phyloP scores from a whole-genome alignment of 2,113 vertebrate species.

The Pitta sordida region DNA sequence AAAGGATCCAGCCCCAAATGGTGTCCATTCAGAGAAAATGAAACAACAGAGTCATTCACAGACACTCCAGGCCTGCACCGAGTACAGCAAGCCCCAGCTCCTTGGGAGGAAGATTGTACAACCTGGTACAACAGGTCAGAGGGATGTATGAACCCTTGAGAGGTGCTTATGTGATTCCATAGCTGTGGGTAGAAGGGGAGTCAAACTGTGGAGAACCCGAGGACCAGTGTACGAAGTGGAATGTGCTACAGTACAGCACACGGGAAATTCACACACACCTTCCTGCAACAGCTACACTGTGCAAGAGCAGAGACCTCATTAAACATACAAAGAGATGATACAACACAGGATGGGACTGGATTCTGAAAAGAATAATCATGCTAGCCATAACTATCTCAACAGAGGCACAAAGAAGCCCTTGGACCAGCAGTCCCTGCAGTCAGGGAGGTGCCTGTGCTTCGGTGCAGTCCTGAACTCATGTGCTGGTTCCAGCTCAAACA shows the following conservation, averaged over 20 bases:
- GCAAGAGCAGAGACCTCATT: neutral
- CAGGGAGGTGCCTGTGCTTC: neutral
- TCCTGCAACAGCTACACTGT: neutral
- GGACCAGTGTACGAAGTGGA: neutral
- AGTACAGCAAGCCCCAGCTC: neutral
- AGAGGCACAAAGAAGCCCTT: neutral
- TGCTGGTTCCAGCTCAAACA: neutral
- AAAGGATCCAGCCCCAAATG: slow-evolving; percentile 28
- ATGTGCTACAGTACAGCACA: rapidly evolving
- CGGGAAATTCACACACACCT: too few relatives aligned
- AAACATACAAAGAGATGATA: neutral
- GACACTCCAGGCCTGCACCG: neutral
- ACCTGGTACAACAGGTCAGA: rapidly evolving
- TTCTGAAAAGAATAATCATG: too few relatives aligned
- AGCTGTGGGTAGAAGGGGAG: neutral
- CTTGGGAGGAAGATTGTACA: neutral
- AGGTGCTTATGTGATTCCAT: rapidly evolving
- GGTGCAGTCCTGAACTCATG: neutral
- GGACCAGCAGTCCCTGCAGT: neutral
- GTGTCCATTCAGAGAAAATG: slow-evolving; percentile 12
- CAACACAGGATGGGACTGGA: too few relatives aligned
- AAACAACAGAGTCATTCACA: neutral
- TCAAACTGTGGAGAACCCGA: neutral
- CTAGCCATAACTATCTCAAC: neutral
- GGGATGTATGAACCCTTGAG: neutral